phyloP scores from a whole-genome alignment of 2,888 invertebrate genomes.

The Caenorhabditis auriculariae region DNA sequence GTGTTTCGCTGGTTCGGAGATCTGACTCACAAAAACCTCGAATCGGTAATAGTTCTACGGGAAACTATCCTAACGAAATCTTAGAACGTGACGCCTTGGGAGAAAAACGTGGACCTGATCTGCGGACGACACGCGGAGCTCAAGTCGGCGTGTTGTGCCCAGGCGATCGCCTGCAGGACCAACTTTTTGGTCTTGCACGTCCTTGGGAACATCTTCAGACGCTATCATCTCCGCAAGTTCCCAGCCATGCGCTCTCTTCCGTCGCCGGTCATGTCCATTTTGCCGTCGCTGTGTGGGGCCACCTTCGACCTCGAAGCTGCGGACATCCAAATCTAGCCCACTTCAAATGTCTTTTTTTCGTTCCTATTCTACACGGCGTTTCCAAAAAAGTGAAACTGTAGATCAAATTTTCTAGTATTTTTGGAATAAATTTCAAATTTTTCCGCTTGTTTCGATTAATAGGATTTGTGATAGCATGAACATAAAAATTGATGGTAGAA shows the following conservation, averaged over 20 bases:
- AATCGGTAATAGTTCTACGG: not conserved
- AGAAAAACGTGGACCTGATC: conserved; percentile 28
- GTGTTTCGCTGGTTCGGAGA: conserved; percentile 28
- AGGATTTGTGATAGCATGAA: too few relatives aligned
- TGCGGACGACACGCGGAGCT: conserved; percentile 26
- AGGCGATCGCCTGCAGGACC: conserved; percentile 35
- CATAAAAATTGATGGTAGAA: too few relatives aligned
- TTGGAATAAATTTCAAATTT: too few relatives aligned
- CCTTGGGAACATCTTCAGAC: conserved; percentile 29
- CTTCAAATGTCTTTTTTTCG: too few relatives aligned
- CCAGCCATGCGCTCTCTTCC: conserved; percentile 6
- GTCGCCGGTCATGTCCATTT: not conserved
- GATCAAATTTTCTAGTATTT: too few relatives aligned
- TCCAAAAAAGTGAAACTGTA: too few relatives aligned
- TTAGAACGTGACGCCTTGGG: conserved; percentile 18
- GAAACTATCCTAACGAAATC: not conserved
- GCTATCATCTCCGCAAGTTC: conserved; percentile 24
- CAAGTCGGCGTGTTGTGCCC: conserved; percentile 22
- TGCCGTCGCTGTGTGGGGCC: not conserved
- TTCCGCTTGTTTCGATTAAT: too few relatives aligned
- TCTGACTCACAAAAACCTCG: conserved; percentile 19
- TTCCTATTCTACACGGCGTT: too few relatives aligned
- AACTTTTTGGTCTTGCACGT: conserved; percentile 37
- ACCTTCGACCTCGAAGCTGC: not conserved
- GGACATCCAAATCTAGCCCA: too few relatives aligned